phyloP scores from a whole-genome alignment of 2,888 invertebrate genomes.

The Oscheius sp. region DNA sequence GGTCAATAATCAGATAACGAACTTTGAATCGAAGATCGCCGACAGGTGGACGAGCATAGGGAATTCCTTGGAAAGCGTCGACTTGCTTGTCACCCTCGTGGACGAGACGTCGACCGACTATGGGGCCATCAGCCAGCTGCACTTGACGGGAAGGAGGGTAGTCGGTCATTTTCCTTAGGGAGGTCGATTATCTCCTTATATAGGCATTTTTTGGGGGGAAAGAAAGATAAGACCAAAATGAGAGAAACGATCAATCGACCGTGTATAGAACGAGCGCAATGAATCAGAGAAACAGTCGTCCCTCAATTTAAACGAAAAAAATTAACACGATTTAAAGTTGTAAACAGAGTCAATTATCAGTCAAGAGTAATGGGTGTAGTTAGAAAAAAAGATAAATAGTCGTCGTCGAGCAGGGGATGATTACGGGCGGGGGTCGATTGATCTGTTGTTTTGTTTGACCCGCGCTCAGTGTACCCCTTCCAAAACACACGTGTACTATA shows the following conservation, averaged over 20 bases:
- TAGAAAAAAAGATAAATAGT: no score
- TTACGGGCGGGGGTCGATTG: no score
- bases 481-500: no score
- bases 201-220: background rate
- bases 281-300: no score
- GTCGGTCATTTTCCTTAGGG: background rate
- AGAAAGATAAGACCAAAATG: background rate
- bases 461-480: no score
- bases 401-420: no score
- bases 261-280: background rate
- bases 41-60: constrained; percentile 54
- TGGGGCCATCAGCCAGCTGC: constrained; percentile 51
- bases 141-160: constrained; percentile 52
- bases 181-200: background rate
- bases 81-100: constrained; percentile 53
- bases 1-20: no score
- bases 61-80: constrained; percentile 60
- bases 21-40: constrained; percentile 55
- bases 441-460: no score
- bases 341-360: no score
- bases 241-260: background rate
- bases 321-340: no score
- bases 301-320: no score
- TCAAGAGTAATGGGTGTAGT: no score
- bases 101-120: constrained; percentile 56